A percentile compares a stretch with the other conserved stretches of the same genome.
Evolutionary conservation across 2,113 vertebrate genomes (phyloP).

Genomic region (Urocynchramus pylzowi): DNA sequence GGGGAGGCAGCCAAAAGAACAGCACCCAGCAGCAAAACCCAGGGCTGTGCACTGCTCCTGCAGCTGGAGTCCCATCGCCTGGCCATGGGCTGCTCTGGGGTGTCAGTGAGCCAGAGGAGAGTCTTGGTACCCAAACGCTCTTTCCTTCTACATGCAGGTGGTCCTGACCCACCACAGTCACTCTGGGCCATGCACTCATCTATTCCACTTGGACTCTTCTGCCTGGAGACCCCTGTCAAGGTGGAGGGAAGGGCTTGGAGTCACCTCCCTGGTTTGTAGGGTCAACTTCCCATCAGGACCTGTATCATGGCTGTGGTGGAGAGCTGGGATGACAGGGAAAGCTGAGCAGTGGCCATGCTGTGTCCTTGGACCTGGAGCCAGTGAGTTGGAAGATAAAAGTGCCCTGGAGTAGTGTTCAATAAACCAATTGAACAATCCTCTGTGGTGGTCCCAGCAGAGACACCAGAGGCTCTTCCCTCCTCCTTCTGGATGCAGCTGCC

Average conservation of each 20-base stretch:
- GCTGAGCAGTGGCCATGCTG: background rate
- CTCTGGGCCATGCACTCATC: background rate
- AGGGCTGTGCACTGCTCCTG: fast-evolving
- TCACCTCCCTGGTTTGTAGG: background rate
- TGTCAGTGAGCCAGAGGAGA: background rate
- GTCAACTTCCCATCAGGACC: background rate
- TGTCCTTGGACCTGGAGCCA: background rate
- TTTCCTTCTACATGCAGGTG: background rate
- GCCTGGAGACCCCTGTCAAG: background rate
- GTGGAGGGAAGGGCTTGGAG: background rate
- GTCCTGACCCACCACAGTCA: background rate
- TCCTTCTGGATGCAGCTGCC: background rate
- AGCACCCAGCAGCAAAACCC: background rate
- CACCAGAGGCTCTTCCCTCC: background rate
- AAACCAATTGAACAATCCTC: background rate
- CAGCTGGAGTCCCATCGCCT: background rate
- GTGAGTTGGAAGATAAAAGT: background rate
- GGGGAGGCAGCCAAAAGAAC: background rate
- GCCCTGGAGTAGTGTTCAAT: background rate
- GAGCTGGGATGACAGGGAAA: background rate
- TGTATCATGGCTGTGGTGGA: background rate
- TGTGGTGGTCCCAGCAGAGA: background rate
- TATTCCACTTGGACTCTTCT: background rate
- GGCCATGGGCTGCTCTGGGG: fast-evolving
- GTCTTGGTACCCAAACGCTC: background rate